Percentiles rank a stretch among this genome's conserved stretches.
Evolutionary conservation across 2,797 vertebrate species (phyloP).

Genomic region (Cryptoprocta ferox): DNA sequence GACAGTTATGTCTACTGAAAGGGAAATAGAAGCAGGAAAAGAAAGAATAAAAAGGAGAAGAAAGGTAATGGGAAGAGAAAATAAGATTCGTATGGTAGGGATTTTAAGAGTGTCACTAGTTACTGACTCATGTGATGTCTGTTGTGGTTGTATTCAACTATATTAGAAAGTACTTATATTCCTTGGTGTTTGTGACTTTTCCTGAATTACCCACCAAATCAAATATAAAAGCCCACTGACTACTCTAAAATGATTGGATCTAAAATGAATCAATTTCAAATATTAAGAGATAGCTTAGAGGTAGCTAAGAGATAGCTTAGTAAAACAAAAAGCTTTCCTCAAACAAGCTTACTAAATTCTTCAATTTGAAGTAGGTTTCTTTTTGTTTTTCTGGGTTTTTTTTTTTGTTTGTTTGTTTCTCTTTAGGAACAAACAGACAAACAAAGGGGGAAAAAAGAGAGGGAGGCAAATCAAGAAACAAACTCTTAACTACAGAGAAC

Average conservation of each 20-base stretch:
- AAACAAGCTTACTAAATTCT: neutral
- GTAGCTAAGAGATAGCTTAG: neutral
- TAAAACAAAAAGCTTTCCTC: neutral
- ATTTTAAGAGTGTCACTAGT: neutral
- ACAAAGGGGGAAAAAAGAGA: neutral
- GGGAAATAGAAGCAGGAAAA: constrained; percentile 1
- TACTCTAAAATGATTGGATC: neutral
- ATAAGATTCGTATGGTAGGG: neutral
- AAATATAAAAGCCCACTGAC: neutral
- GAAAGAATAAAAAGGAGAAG: neutral
- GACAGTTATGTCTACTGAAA: neutral
- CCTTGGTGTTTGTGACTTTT: constrained; percentile 8
- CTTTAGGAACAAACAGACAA: neutral
- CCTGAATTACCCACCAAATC: neutral
- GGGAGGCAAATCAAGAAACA: neutral
- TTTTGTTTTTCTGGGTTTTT: neutral
- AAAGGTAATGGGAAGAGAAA: neutral
- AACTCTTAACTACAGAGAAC: neutral
- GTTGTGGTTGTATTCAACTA: neutral
- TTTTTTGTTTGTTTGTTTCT: neutral
- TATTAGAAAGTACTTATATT: neutral
- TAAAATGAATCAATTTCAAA: constrained; percentile 1
- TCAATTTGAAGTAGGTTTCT: neutral
- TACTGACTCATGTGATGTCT: neutral
- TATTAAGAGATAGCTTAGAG: neutral